Conservation (phyloP, 2,113 vertebrate genomes). For the Phylloscopus trochiloides region DNA sequence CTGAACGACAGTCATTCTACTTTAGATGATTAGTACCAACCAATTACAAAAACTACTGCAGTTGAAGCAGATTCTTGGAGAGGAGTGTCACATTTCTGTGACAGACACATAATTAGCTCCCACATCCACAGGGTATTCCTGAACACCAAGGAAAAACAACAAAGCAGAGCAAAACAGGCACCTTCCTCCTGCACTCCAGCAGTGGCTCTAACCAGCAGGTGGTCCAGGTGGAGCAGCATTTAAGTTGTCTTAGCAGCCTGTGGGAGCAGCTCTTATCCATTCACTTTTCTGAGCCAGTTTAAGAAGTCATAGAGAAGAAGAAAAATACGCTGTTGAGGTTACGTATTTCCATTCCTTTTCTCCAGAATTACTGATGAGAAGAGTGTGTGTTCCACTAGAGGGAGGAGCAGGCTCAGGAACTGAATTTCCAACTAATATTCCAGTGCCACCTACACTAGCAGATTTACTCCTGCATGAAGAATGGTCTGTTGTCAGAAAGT, state of each 20-base stretch:
- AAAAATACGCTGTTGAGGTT: not conserved
- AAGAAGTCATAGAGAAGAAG: not conserved
- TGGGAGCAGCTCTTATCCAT: not conserved
- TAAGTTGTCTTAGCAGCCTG: not conserved
- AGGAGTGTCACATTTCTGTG: not conserved
- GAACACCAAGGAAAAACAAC: not conserved
- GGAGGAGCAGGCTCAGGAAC: constrained; percentile 46
- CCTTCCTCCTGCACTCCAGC: not conserved
- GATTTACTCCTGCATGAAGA: accelerated
- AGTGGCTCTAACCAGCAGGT: not conserved
- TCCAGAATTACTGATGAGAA: not conserved
- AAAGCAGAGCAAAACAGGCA: not conserved
- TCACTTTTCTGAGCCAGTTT: not conserved
- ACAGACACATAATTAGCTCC: not conserved
- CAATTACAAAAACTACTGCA: not conserved
- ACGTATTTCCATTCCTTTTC: not conserved
- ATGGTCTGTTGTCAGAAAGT: not conserved
- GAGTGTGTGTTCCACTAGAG: constrained; percentile 41
- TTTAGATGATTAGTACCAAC: not conserved
- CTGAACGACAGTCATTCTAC: not conserved
- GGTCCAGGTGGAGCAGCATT: not conserved
- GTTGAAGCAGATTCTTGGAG: not conserved
- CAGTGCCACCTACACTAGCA: not conserved
- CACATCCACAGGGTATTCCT: not conserved
- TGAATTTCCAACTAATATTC: not conserved